These are phyloP conservation scores for Drosophila nr. fundita DNA, from an alignment of 2,888 invertebrate species.

Conservation along the genomic window DNA sequence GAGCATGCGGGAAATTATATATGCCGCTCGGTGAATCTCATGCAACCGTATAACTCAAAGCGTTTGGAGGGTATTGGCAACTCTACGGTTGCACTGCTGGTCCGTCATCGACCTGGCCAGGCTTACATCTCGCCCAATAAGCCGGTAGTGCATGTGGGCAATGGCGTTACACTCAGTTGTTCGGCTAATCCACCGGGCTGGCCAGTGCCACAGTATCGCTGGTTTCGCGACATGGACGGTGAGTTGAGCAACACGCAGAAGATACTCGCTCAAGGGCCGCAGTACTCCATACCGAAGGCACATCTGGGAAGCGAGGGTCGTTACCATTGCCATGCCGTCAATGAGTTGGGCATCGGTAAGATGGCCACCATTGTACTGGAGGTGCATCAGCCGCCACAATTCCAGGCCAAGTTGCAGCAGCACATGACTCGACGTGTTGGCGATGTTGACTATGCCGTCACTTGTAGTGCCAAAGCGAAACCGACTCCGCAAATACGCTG, in stretches of 20 bases:
- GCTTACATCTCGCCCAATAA: conserved; percentile 93
- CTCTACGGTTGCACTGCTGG: conserved; percentile 92
- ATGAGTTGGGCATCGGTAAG: conserved; percentile 94
- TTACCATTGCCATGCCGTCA: conserved; percentile 95
- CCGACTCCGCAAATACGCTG: conserved; percentile 93
- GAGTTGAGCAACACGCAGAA: conserved; percentile 87
- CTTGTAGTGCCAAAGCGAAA: conserved; percentile 95
- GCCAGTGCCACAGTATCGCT: conserved; percentile 95
- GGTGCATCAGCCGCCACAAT: conserved; percentile 94
- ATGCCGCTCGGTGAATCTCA: conserved; percentile 93
- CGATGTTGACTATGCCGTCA: conserved; percentile 91
- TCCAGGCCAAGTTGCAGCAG: conserved; percentile 92
- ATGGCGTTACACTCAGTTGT: conserved; percentile 93
- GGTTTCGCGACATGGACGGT: conserved; percentile 92
- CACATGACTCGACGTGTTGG: conserved; percentile 92
- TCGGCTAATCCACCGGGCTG: conserved; percentile 95
- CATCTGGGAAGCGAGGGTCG: conserved; percentile 94
- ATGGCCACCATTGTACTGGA: conserved; percentile 92
- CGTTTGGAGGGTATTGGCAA: conserved; percentile 91
- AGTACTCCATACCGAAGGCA: conserved; percentile 93
- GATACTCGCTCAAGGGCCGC: conserved; percentile 91
- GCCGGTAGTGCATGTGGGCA: conserved; percentile 93
- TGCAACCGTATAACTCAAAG: conserved; percentile 90
- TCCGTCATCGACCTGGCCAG: conserved; percentile 94
- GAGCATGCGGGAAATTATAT: conserved; percentile 95